Conservation (phyloP, 2,113 vertebrate species). For the Cervus canadensis region DNA sequence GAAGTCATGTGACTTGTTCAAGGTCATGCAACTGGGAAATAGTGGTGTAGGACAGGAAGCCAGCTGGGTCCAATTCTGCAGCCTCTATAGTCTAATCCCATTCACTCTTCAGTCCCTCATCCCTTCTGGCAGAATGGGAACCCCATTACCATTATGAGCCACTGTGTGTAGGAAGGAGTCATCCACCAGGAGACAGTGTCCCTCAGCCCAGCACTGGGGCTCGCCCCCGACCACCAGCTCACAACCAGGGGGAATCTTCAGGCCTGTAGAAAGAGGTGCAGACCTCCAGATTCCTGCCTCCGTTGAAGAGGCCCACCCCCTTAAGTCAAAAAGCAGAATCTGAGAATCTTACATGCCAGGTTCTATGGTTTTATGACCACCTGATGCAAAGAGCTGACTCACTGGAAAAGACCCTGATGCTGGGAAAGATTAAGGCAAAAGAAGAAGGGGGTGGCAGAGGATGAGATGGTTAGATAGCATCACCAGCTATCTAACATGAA, state of each 20-base stretch:
- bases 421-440: not conserved
- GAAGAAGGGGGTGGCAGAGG: not conserved
- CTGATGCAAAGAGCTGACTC: not conserved
- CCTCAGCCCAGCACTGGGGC: constrained; percentile 80
- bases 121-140: not conserved
- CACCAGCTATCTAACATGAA: not conserved
- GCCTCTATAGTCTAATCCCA: not conserved
- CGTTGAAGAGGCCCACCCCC: not conserved
- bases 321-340: not conserved
- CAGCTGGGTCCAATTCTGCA: not conserved
- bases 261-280: constrained; percentile 61
- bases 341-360: not conserved
- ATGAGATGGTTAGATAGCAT: not conserved
- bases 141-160: constrained; percentile 75
- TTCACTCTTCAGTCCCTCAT: not conserved
- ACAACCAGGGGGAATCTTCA: constrained; percentile 76
- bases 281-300: not conserved
- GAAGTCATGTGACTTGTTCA: not conserved
- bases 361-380: not conserved
- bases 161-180: constrained; percentile 79
- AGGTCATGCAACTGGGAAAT: not conserved
- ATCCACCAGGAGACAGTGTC: constrained; percentile 77
- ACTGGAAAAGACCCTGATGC: not conserved
- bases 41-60: not conserved
- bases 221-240: constrained; percentile 79